Base-by-base conservation (phyloP, 2,888 invertebrate species). In the Caenorhabditis macrosperma region DNA sequence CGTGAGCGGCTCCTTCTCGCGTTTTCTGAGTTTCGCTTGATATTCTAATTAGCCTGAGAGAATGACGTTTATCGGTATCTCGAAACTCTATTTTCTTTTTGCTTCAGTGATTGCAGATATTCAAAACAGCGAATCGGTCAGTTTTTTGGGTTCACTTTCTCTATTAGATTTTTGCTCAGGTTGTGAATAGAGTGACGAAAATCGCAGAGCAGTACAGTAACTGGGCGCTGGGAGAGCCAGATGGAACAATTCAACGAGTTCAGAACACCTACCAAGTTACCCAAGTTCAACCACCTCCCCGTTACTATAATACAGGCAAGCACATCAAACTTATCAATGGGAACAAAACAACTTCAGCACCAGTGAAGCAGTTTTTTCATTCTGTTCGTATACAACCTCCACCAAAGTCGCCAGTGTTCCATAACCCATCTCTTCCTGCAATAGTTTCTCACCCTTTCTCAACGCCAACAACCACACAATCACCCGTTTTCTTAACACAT, bases 201-300 rank as follows among this genome's bases (percentile, higher is more conserved):
- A 78, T 78, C 24, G 78, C 78, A 6, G 61, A 78, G 38, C 44
- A 63, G 12, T 78, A 78, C 44, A 78, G 78, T 55, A 71, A 78
- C 50, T 78, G 78, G 78, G 78, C 78, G 6, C 22, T 78, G 20
- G 78, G 78, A n/a, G 50, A 76, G 17, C 38, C 26, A 3, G 50
- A 26, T 24, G 17, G 12, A 5, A 24, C 33, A 26, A 2, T 46
- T 3, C n/a, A 17, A 30, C 15, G n/a, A n/a, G n/a, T n/a, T 55
- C 38, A 28, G 1, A 48, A 4, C 9, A 50, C 35, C 38, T 64
- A 64, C 6, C 57, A 64, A n/a, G 33, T 48, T 9, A 74, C 66
- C 4, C 74, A 75, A 59, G 50, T 75, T 17, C 67, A 61, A 17
- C 22, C 46, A 38, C 46, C 75, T 6, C 77, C 77, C 17, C 46